Evolutionary conservation across 1,140 invertebrate genomes (phyloP), one percentile per base, ranked within the genome.

Genomic region (Cotesia vestalis): DNA sequence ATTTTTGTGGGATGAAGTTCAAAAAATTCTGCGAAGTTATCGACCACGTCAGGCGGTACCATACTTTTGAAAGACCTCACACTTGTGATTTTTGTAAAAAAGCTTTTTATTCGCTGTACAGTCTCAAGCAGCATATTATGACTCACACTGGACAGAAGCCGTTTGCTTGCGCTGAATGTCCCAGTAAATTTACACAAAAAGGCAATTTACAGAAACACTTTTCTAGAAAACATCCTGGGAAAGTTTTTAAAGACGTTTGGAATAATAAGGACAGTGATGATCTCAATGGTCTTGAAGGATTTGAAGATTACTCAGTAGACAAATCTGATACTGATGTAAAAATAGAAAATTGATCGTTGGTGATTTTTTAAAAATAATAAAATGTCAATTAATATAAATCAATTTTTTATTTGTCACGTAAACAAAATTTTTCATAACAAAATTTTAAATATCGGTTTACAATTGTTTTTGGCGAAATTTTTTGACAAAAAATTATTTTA

Each of bases 21-120:
- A 34, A 73, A 36, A 77, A 75, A 69, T 62, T 46, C 20, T 77
- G 73, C 1, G 73, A 77, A 68, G 62, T 77, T 40, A n/a, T 59
- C 4, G 63, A 73, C 14, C 76, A 77, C 46, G 46, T 71, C 17
- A 57, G 71, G 36, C 14, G 76, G 11, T 75, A 20, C 68, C 76
- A 77, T 64, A 77, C 76, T 9, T 77, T 77, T 35, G 76, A 77
- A 36, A 69, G 73, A 71, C 73, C 71, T n/a, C 71, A 77, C 35
- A 71, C 74, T 51, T 77, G 76, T 55, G 66, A 60, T 20, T 73
- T 77, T 63, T 77, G 76, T 46, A 38, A 61, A 2, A 77, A 77
- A 64, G 63, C 68, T 17, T 77, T 77, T 72, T 73, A 75, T 57
- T 71, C 73, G 8, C 2, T 75, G 9, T 75, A 73, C 36, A 73